A percentile compares a stretch with the other conserved stretches of the same genome.
phyloP scores from a whole-genome alignment of 2,888 invertebrate species.

The Brenthis hecate region DNA sequence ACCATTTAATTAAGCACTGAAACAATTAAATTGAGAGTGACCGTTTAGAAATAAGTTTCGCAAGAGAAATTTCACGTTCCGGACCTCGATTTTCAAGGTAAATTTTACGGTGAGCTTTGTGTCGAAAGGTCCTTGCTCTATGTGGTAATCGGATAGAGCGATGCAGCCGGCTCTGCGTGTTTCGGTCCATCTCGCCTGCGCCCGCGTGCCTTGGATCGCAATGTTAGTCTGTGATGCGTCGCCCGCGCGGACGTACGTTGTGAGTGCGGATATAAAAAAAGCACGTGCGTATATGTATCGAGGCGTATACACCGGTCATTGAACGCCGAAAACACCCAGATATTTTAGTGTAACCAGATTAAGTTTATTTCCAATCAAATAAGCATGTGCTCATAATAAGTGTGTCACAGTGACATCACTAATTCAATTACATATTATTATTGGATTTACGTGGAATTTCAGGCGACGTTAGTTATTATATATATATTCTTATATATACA shows the following conservation, averaged over 20 bases:
- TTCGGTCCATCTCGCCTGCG: conserved; percentile 62
- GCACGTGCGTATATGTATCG: conserved; percentile 32
- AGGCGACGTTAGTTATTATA: conserved; percentile 1
- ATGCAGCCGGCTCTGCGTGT: conserved; percentile 62
- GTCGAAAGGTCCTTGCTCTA: conserved; percentile 79
- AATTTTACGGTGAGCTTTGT: conserved; percentile 75
- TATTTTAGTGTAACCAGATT: conserved; percentile 36
- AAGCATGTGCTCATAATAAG: conserved; percentile 20
- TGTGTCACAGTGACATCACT: conserved; percentile 31
- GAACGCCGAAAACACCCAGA: conserved; percentile 41
- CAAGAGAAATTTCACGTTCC: conserved; percentile 63
- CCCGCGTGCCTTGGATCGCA: conserved; percentile 45
- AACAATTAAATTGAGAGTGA: conserved; percentile 24
- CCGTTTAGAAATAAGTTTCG: conserved; percentile 38
- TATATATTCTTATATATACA: neutral
- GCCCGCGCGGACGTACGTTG: conserved; percentile 71
- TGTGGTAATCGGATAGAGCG: conserved; percentile 76
- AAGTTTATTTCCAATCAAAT: conserved; percentile 18
- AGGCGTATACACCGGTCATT: conserved; percentile 44
- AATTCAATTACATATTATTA: conserved; percentile 36
- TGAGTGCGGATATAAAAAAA: conserved; percentile 38
- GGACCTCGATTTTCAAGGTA: conserved; percentile 70
- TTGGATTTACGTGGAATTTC: conserved; percentile 26
- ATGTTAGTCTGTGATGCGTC: conserved; percentile 64
- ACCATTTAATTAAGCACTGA: conserved; percentile 19